Base-by-base conservation (phyloP, 2,113 vertebrate species). In the Otus sunia region DNA sequence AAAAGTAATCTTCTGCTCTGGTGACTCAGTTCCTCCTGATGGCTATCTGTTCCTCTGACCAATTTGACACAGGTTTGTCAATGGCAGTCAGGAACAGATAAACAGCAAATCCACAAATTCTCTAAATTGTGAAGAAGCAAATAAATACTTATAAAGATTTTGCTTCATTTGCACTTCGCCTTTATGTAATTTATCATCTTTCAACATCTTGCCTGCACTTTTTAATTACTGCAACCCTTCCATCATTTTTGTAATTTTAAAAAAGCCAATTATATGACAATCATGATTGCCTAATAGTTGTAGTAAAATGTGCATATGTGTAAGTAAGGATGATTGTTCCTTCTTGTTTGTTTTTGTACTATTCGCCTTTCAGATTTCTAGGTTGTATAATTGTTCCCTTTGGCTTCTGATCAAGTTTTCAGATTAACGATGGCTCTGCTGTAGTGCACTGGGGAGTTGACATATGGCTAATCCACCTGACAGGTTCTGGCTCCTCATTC, bases 361-460 rank as follows among this genome's bases (percentile, higher is more conserved):
- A 50, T 85, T 94, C 12, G 39, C 89, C 74, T 96, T 96, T 97
- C 92, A 96, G 95, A 95, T 98, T 95, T 97, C 96, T 93, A 84
- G 55, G 84, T 98, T 98, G 98, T 79, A 63, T 98, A 98, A 98
- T 93, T 73, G 67, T 90, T 98, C 96, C 77, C 88, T 90, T 97
- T 98, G 98, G 98, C 97, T 73, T 53, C 17, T 1, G 11, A 90
- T 90, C 98, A 98, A 84, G 80, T 79, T 97, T 94, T 81, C 95
- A 97, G 96, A 97, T 98, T 97, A 98, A 93, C 2, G 21, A 76
- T 94, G 95, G 86, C 95, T 92, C 86, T 86, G 62, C 84, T 87
- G 75, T 47, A 69, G 90, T 23, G 23, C 45, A 81, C 71, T 41
- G 32, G 17, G 88, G 90, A 96, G 89, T 3, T 91, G 92, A 96